Conservation (phyloP, 2,797 vertebrate genomes). For the Tarsius wallacei region DNA sequence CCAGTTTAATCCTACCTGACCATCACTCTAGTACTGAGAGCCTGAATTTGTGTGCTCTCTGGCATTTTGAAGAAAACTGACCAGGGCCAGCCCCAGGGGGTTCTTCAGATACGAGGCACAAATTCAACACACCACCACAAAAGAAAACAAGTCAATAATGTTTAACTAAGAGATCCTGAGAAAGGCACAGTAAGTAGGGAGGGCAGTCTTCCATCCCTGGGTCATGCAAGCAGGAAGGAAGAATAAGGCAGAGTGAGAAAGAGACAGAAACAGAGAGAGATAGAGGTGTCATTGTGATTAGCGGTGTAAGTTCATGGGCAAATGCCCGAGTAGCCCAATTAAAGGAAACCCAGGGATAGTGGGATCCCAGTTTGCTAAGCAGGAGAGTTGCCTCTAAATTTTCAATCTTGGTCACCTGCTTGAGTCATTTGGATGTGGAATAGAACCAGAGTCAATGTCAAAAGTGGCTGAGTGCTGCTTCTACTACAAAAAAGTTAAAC, state of each 20-base stretch:
- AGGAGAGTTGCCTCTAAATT: not conserved
- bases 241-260: not conserved
- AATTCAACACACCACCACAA: not conserved
- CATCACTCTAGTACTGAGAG: not conserved
- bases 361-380: not conserved
- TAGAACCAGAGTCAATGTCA: not conserved
- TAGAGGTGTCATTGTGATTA: fast-evolving
- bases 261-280: not conserved
- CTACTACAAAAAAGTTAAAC: not conserved
- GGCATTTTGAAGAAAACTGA: fast-evolving
- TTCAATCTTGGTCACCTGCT: not conserved
- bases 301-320: not conserved
- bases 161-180: not conserved
- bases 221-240: not conserved
- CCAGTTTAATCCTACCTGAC: not conserved
- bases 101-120: not conserved
- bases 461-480: not conserved
- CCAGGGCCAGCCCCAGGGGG: not conserved
- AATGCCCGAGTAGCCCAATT: not conserved
- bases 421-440: not conserved
- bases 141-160: too few species aligned
- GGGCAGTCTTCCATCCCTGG: not conserved
- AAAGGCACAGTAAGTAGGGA: not conserved
- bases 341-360: not conserved
- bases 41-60: not conserved